Percentiles rank a stretch among this genome's conserved stretches.
phyloP scores from a whole-genome alignment of 2,888 invertebrate genomes.

The Trichopria drosophilae region DNA sequence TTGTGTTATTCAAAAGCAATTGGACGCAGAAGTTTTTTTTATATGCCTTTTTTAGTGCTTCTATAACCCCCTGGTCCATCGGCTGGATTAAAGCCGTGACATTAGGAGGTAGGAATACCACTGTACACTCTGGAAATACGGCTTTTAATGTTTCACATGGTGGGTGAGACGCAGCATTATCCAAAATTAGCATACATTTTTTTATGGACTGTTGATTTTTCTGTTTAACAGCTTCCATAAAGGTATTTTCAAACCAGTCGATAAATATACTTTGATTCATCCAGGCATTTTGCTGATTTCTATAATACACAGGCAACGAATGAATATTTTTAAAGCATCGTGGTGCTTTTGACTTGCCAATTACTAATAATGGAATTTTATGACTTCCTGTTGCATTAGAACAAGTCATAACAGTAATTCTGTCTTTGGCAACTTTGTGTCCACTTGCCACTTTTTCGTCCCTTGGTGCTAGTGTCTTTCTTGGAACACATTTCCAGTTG shows the following conservation, averaged over 20 bases:
- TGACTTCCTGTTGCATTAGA: constrained; percentile 42
- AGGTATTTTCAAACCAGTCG: constrained; percentile 35
- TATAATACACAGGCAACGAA: constrained; percentile 33
- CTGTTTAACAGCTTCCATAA: constrained; percentile 32
- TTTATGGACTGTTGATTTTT: constrained; percentile 12
- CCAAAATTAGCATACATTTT: constrained; percentile 29
- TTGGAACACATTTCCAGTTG: constrained; percentile 36
- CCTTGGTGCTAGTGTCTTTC: constrained; percentile 29
- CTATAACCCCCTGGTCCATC: constrained; percentile 40
- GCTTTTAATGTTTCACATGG: constrained; percentile 23
- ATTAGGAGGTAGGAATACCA: constrained; percentile 38
- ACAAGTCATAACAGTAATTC: constrained; percentile 41
- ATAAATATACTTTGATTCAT: constrained; percentile 37
- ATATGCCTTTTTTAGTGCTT: constrained; percentile 38
- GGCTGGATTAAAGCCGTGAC: constrained; percentile 39
- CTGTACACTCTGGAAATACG: constrained; percentile 24
- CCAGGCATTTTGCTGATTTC: constrained; percentile 38
- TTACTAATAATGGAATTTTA: too few species aligned
- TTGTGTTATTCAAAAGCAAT: constrained; percentile 27
- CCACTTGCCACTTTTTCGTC: constrained; percentile 36
- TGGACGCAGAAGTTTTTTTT: constrained; percentile 32
- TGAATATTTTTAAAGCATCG: constrained; percentile 36
- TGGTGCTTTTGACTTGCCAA: constrained; percentile 44
- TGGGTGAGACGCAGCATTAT: constrained; percentile 34
- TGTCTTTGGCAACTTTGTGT: constrained; percentile 36